Percentiles rank a stretch among this genome's conserved stretches.
These are phyloP conservation scores for Ochropleura leucogaster DNA, from an alignment of 2,888 invertebrate genomes.

Conservation along the genomic window DNA sequence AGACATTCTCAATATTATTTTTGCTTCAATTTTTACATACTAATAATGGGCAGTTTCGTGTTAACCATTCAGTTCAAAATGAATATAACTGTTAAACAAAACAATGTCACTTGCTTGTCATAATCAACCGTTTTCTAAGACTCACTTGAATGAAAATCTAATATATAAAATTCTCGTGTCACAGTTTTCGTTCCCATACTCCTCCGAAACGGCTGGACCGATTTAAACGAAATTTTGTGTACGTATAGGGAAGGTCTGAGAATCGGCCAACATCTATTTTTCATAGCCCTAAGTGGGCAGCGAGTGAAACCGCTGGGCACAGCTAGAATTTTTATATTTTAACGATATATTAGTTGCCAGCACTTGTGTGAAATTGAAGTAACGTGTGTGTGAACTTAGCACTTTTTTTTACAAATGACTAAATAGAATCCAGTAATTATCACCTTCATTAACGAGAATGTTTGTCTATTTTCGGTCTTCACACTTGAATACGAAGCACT, in stretches of 20 bases:
- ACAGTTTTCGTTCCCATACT: too few species aligned
- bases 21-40: constrained; percentile 9
- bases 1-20: constrained; percentile 1
- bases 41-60: background rate
- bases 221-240: too few species aligned
- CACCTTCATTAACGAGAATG: constrained; percentile 16
- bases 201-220: too few species aligned
- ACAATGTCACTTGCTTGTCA: background rate
- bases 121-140: constrained; percentile 3
- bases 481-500: constrained; percentile 34
- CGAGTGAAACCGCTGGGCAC: too few species aligned
- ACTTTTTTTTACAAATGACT: constrained; percentile 2
- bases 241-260: too few species aligned
- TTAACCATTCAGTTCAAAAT: background rate
- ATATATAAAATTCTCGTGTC: too few species aligned
- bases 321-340: background rate
- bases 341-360: background rate
- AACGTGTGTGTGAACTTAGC: background rate
- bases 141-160: background rate
- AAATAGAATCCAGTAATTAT: constrained; percentile 4
- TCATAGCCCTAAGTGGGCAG: too few species aligned
- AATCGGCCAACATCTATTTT: too few species aligned
- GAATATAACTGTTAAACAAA: background rate
- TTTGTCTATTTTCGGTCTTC: constrained; percentile 11
- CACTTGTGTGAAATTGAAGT: constrained; percentile 1